phyloP scores from a whole-genome alignment of 2,113 vertebrate genomes.

The Phaethornis superciliosus region DNA sequence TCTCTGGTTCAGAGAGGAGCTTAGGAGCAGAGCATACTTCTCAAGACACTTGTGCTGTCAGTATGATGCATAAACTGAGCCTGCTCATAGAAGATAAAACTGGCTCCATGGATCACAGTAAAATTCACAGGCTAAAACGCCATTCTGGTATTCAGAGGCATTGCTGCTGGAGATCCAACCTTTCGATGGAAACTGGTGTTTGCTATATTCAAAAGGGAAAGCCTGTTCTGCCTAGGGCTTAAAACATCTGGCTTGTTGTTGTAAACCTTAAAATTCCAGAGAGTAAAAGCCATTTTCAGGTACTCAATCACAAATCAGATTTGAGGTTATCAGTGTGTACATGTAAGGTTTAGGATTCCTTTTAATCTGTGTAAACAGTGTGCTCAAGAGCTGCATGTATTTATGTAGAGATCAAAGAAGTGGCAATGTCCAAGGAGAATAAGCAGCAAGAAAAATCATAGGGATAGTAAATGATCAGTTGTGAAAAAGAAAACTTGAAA shows the following conservation, averaged over 20 bases:
- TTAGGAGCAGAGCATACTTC: not conserved
- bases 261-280: slow-evolving; percentile 70
- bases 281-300: slow-evolving; percentile 72
- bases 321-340: slow-evolving; percentile 69
- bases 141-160: slow-evolving; percentile 47
- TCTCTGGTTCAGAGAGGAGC: not conserved
- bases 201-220: slow-evolving; percentile 49
- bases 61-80: slow-evolving; percentile 61
- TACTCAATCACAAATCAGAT: slow-evolving; percentile 71
- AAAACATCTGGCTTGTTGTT: slow-evolving; percentile 64
- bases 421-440: slow-evolving; percentile 27
- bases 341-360: slow-evolving; percentile 69
- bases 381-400: slow-evolving; percentile 48
- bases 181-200: not conserved
- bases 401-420: slow-evolving; percentile 45
- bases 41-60: slow-evolving; percentile 8
- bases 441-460: slow-evolving; percentile 54
- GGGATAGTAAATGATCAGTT: slow-evolving; percentile 58
- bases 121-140: slow-evolving; percentile 49
- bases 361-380: slow-evolving; percentile 71
- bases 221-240: not conserved
- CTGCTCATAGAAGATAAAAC: slow-evolving; percentile 23
- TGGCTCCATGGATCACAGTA: slow-evolving; percentile 41
- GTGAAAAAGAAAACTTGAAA: slow-evolving; percentile 72
- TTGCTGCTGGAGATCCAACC: not conserved